Conservation (phyloP, 2,888 invertebrate genomes). For the Pollenia amentaria region DNA sequence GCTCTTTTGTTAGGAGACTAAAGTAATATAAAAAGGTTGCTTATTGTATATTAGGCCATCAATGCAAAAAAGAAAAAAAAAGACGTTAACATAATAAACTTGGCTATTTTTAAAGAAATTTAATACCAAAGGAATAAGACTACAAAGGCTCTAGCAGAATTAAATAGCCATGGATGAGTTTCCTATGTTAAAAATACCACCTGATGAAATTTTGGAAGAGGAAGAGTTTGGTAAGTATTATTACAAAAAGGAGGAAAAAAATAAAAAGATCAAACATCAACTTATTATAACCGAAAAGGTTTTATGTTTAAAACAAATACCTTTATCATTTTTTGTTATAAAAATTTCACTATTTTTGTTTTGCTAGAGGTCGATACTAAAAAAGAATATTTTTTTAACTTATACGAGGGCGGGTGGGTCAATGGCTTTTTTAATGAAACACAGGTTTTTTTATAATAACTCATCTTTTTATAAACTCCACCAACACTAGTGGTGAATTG, state of each 20-base stretch:
- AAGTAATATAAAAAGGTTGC: too few species aligned
- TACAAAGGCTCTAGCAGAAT: neutral
- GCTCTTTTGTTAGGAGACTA: too few species aligned
- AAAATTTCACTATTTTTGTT: neutral
- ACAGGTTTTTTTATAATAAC: too few species aligned
- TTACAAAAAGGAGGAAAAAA: neutral
- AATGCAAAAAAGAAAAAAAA: neutral
- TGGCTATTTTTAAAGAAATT: neutral
- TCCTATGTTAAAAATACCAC: constrained; percentile 76
- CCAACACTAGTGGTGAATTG: too few species aligned
- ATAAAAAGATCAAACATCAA: neutral
- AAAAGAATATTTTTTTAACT: neutral
- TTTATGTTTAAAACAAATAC: neutral
- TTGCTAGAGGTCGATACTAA: neutral
- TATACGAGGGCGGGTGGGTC: too few species aligned
- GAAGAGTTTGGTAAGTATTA: constrained; percentile 82
- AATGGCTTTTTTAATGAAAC: too few species aligned
- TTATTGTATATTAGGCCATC: neutral
- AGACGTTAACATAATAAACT: neutral
- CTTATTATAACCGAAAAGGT: neutral
- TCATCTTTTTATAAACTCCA: too few species aligned
- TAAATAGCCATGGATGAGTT: constrained; percentile 76
- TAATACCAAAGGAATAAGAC: neutral
- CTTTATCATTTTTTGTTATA: neutral
- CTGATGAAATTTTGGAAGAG: constrained; percentile 79